Evolutionary conservation across 2,113 vertebrate genomes (phyloP), one percentile per base, ranked within the genome.

Genomic region (Pristiophorus japonicus): DNA sequence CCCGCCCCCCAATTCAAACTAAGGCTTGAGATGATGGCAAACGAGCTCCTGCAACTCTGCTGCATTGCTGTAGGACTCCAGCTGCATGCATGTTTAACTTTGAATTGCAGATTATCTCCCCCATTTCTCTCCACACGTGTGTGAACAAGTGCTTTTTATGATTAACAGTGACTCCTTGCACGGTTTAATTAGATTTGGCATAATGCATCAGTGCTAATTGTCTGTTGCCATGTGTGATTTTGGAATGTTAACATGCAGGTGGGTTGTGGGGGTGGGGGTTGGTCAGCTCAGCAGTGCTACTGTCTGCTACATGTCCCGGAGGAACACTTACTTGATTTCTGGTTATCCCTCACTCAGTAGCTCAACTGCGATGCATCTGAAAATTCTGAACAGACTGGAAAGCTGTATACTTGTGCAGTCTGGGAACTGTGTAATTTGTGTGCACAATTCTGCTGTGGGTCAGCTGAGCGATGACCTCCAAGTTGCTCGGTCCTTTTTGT

Each of bases 311-410:
- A 94, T 70, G 45, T 73, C 65, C 51, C 51, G 66, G 65, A 70
- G 66, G 65, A 94, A 70, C 38, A 70, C 47, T 94, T 67, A 59
- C 24, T 66, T 51, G 45, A 94, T 94, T 73, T 70, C 12, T 47
- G 66, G 66, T 34, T 94, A 94, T 94, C 92, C 59, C 63, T 94
- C 65, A 67, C 63, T 94, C 38, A 94, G 62, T 67, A 67, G 38
- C 55, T 94, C 22, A n/a, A 18, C 18, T 42, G 63, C 42, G 38
- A 27, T 47, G 63, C 59, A 94, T 45, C n/a, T 94, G 91, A 94
- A 94, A 94, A 66, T 65, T 94, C 91, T 45, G 62, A 94, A 66
- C 91, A 38, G 38, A 42, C 38, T 94, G 63, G 62, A 94, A 94
- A 94, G 27, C 88, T 94, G 91, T 66, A 55, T 51, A 42, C 91